Percentiles rank a stretch among this genome's conserved stretches.
phyloP scores from a whole-genome alignment of 1,140 invertebrate genomes.

The Drosophila insularis region DNA sequence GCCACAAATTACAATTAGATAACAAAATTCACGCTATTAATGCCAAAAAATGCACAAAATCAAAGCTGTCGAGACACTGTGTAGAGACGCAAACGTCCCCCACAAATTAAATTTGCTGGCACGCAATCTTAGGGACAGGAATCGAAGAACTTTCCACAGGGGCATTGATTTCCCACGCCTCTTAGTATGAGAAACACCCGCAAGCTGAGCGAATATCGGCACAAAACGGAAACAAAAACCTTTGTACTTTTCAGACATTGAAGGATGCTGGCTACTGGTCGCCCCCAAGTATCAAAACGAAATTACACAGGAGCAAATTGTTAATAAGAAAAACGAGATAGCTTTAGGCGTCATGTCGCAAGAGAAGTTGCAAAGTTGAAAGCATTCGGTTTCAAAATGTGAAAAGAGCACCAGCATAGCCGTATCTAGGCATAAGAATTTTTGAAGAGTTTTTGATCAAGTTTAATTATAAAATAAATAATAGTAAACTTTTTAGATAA shows the following conservation, averaged over 20 bases:
- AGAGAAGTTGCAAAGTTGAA: background rate
- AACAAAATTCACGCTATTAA: slow-evolving; percentile 59
- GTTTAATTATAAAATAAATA: too few species aligned
- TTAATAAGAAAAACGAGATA: slow-evolving; percentile 70
- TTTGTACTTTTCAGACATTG: background rate
- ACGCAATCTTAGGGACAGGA: slow-evolving; percentile 43
- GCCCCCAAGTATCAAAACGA: slow-evolving; percentile 33
- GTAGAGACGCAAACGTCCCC: slow-evolving; percentile 32
- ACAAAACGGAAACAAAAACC: background rate
- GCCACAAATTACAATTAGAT: slow-evolving; percentile 51
- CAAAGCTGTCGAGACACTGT: slow-evolving; percentile 32
- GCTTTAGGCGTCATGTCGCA: slow-evolving; percentile 39
- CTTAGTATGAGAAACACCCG: slow-evolving; percentile 44
- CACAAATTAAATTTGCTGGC: slow-evolving; percentile 35
- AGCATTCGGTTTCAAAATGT: background rate
- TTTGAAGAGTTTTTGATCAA: too few species aligned
- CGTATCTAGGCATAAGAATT: too few species aligned
- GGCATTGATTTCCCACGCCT: slow-evolving; percentile 65
- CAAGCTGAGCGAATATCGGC: slow-evolving; percentile 40
- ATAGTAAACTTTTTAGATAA: too few species aligned
- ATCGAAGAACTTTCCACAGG: slow-evolving; percentile 25
- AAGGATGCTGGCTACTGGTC: slow-evolving; percentile 26
- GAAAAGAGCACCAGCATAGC: background rate
- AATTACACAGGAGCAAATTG: slow-evolving; percentile 54
- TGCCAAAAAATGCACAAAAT: slow-evolving; percentile 49